Percentiles rank a stretch among this genome's conserved stretches.
These are phyloP conservation scores for Sebastes goodei DNA, from an alignment of 2,797 vertebrate species.

Conservation along the genomic window DNA sequence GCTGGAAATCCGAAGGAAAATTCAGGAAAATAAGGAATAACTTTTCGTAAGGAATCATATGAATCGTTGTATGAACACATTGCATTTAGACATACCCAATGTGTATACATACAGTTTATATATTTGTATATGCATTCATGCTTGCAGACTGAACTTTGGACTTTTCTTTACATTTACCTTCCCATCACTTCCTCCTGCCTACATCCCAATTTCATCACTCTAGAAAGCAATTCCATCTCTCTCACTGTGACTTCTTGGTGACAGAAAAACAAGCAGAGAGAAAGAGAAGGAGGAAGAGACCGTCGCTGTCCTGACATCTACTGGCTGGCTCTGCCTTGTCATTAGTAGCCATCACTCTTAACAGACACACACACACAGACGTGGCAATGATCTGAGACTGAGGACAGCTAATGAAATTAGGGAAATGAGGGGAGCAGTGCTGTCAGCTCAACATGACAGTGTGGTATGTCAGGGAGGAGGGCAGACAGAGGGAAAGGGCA, in stretches of 20 bases:
- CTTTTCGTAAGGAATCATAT: no score
- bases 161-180: slow-evolving; percentile 21
- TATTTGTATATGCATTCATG: not conserved
- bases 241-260: slow-evolving; percentile 7
- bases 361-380: slow-evolving; percentile 13
- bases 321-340: slow-evolving; percentile 26
- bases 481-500: slow-evolving; percentile 10
- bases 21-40: no score
- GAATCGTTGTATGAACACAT: not conserved
- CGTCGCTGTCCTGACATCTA: slow-evolving; percentile 36
- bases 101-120: not conserved
- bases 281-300: slow-evolving; percentile 5
- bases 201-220: slow-evolving; percentile 24
- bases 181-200: not conserved
- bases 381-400: slow-evolving; percentile 44
- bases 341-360: slow-evolving; percentile 48
- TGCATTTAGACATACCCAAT: not conserved
- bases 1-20: no score
- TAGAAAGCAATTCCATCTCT: slow-evolving; percentile 6
- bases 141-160: slow-evolving; percentile 18
- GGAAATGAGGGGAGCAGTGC: slow-evolving; percentile 26
- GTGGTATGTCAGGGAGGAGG: slow-evolving; percentile 13
- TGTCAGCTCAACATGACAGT: slow-evolving; percentile 26
- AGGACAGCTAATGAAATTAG: slow-evolving; percentile 50
- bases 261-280: slow-evolving; percentile 40